phyloP scores from a whole-genome alignment of 2,113 vertebrate genomes.

The Girardinichthys multiradiatus region DNA sequence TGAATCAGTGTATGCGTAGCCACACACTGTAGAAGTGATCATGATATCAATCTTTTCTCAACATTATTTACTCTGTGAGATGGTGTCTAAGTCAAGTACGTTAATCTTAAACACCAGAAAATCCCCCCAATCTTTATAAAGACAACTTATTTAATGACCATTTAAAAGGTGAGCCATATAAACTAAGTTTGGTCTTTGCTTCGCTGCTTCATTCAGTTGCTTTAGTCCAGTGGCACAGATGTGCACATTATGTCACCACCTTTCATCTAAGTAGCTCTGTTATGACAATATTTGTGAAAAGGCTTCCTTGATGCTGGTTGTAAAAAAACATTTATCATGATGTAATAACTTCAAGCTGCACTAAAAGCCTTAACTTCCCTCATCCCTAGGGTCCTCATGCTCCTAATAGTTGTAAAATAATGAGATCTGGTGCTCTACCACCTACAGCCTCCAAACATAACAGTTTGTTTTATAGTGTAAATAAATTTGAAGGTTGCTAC shows the following conservation, averaged over 20 bases:
- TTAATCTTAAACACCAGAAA: background rate
- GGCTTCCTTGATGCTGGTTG: conserved; percentile 20
- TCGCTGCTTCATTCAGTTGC: background rate
- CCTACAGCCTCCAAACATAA: conserved; percentile 56
- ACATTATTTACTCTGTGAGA: background rate
- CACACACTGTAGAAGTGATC: background rate
- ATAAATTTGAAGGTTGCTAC: conserved; percentile 66
- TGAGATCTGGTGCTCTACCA: conserved; percentile 65
- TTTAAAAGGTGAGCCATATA: background rate
- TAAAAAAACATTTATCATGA: conserved; percentile 36
- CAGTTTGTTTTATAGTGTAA: conserved; percentile 67
- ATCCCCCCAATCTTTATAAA: background rate
- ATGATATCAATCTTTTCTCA: background rate
- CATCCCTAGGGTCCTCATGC: conserved; percentile 53
- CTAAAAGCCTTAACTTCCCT: conserved; percentile 55
- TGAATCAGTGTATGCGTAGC: conserved; percentile 15
- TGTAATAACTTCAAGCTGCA: conserved; percentile 60
- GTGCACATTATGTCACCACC: background rate
- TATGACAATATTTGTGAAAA: background rate
- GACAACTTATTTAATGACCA: background rate
- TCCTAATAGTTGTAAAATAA: conserved; percentile 74
- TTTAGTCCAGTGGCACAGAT: background rate
- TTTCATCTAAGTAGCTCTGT: background rate
- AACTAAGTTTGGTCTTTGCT: background rate
- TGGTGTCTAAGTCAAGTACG: background rate